Evolutionary conservation across 2,113 vertebrate genomes (phyloP), one percentile per base, ranked within the genome.

Genomic region (Tapirus terrestris): DNA sequence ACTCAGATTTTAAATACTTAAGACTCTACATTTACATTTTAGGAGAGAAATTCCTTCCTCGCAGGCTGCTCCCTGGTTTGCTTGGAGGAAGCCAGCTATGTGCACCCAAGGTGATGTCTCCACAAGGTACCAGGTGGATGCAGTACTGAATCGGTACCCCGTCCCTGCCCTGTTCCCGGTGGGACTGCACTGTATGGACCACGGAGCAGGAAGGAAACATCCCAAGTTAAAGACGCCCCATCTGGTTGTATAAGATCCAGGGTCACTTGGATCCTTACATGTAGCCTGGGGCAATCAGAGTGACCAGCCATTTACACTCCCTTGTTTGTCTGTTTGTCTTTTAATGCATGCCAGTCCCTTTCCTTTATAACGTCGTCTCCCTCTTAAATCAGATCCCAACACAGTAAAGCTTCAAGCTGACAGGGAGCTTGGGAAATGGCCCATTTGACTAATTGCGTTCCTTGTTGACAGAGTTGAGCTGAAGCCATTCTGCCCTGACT

Each of bases 201-300:
- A 2, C 11, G 12, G 33, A 56, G 48, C 60, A 10, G 61, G 82
- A 29, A n/a, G 61, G 10, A 65, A 21, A 25, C 1, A 1, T 4
- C 10, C 31, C 16, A 0, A 10, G 0, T 12, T 58, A n/a, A 16
- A 70, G 21, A 7, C 23, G 31, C 60, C 29, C 73, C 0, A 0
- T 10, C 48, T 11, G 16, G 0, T 23, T n/a, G 1, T 53, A 11
- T 6, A 29, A 17, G 14, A 13, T 12, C 51, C 61, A 11, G 13
- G 2, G 39, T 58, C 56, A 13, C 33, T 21, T 27, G 0, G 31
- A 58, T 13, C 29, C 58, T 20, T 6, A 45, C 8, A 0, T 33
- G 33, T 6, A 10, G 33, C 43, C 58, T 27, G 6, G 80, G 25
- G 29, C 31, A 51, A 23, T 9, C 48, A 48, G 11, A 3, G 39